Evolutionary conservation across 2,113 vertebrate species (phyloP).

Genomic region (Phalacrocorax aristotelis): DNA sequence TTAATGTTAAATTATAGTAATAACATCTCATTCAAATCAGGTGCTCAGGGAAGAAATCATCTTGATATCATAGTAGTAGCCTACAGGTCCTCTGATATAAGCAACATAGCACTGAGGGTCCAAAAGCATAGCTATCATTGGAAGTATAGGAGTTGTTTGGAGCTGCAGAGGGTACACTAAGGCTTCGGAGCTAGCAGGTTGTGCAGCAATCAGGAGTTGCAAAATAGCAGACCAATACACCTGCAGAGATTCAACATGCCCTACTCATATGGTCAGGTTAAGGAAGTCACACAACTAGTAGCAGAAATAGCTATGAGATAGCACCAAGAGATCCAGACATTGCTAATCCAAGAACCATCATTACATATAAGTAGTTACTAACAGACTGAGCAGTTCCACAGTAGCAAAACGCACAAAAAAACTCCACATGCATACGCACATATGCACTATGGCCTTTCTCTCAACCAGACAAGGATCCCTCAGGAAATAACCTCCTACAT

Average conservation of each 20-base stretch:
- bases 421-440: rapidly evolving
- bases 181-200: background rate
- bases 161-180: background rate
- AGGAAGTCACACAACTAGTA: background rate
- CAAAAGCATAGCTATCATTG: background rate
- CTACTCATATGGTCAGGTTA: background rate
- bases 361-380: background rate
- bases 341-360: background rate
- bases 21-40: background rate
- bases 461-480: background rate
- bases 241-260: background rate
- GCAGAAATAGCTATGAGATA: background rate
- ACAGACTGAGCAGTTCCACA: background rate
- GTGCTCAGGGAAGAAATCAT: background rate
- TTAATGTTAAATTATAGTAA: background rate
- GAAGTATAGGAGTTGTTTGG: background rate
- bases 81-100: background rate
- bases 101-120: background rate
- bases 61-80: background rate
- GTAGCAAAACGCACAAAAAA: background rate
- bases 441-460: background rate
- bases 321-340: background rate
- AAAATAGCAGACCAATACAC: background rate
- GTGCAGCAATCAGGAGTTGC: background rate
- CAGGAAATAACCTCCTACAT: background rate